phyloP scores from a whole-genome alignment of 2,113 vertebrate genomes.

The Mormyrus lacerda region DNA sequence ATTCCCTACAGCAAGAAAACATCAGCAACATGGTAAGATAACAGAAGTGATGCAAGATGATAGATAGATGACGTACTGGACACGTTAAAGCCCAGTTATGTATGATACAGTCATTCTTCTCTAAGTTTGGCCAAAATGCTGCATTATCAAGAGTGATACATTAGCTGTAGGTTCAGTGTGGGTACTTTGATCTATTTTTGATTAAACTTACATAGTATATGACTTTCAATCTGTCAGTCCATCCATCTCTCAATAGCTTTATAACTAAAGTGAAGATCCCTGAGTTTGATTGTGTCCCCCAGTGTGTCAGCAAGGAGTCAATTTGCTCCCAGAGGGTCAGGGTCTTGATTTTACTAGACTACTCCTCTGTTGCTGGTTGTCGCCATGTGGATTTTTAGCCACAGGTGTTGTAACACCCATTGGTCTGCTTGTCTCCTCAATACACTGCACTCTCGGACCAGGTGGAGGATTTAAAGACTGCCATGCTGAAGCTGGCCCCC shows the following conservation, averaged over 20 bases:
- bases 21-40: constrained; percentile 54
- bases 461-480: constrained; percentile 57
- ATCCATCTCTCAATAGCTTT: not conserved
- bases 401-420: not conserved
- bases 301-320: not conserved
- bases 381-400: not conserved
- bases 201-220: not conserved
- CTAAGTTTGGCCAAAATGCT: not conserved
- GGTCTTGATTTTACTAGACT: not conserved
- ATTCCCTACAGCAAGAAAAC: constrained; percentile 46
- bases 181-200: not conserved
- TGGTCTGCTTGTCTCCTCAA: no score
- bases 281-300: not conserved
- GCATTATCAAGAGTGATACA: not conserved
- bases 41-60: not conserved
- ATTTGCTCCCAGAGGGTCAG: not conserved
- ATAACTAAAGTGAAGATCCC: not conserved
- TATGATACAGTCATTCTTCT: not conserved
- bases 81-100: not conserved
- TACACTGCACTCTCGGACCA: constrained; percentile 27
- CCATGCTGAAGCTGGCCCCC: constrained; percentile 57
- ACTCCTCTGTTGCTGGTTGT: not conserved
- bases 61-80: not conserved
- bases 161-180: not conserved
- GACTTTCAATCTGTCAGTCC: not conserved